Percentiles rank a stretch among this genome's conserved stretches.
Evolutionary conservation across 53 echinoderm and acorn worm genomes (phyloP).

Genomic region (Glandiceps talaboti): DNA sequence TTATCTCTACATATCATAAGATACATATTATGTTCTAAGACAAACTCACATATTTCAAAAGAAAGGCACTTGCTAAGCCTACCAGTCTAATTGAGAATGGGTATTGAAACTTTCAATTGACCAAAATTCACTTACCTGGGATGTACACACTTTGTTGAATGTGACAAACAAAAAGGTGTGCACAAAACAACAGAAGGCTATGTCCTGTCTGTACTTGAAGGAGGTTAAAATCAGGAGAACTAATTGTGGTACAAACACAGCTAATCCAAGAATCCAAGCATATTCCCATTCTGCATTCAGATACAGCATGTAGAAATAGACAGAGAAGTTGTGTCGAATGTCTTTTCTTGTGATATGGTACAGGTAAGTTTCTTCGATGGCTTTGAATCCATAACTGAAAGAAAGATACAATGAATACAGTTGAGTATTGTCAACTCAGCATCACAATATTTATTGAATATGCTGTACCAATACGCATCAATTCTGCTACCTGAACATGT

Average conservation of each 20-base stretch:
- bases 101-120: too few relatives aligned
- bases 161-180: slow-evolving; percentile 88
- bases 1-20: too few relatives aligned
- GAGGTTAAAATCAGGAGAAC: slow-evolving; percentile 58
- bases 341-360: slow-evolving; percentile 81
- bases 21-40: too few relatives aligned
- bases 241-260: slow-evolving; percentile 64
- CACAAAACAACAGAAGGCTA: slow-evolving; percentile 74
- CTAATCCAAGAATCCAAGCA: slow-evolving; percentile 33
- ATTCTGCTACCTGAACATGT: not conserved
- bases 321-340: slow-evolving; percentile 86
- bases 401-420: too few relatives aligned
- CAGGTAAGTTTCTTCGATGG: slow-evolving; percentile 70
- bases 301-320: slow-evolving; percentile 88
- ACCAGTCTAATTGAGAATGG: too few relatives aligned
- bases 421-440: not conserved
- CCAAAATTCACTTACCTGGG: slow-evolving; percentile 45
- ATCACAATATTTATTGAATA: not conserved
- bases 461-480: too few relatives aligned
- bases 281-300: slow-evolving; percentile 45
- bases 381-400: slow-evolving; percentile 61
- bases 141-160: slow-evolving; percentile 97
- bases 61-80: too few relatives aligned
- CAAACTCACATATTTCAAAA: too few relatives aligned
- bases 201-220: slow-evolving; percentile 39